Base-by-base conservation (phyloP, 1,140 invertebrate genomes). In the Nephotettix cincticeps region DNA sequence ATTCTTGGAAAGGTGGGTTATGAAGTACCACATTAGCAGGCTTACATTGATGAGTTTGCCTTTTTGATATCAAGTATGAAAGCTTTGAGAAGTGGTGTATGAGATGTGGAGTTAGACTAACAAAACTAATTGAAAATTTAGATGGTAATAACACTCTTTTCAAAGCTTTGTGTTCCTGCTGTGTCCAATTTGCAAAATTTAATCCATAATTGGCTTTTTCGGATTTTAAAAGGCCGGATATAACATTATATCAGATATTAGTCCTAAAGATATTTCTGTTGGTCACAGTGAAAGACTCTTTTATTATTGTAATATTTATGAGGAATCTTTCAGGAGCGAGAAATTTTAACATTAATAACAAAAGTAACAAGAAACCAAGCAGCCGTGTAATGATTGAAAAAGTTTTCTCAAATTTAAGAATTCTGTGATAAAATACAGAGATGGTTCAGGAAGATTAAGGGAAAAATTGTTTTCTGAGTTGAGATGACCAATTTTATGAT, bases 271-370 rank as follows among this genome's bases (percentile, higher is more conserved):
- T 78, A 90, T 97, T 68, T 93, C 90, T 0, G 91, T 95, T 77
- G 95, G 95, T 0, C 91, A 96, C 78, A 83, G 90, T 58, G 93
- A 96, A 95, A 95, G 78, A 97, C 93, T 0, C 78, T 97, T 1
- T 91, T 89, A 0, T 84, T 97, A 19, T 81, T 97, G 0, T 97
- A 94, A 94, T 91, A 93, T 77, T 86, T 97, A 1, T 93, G 68
- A 17, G n/a, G 69, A 21, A 63, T 71, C 17, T 65, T 65, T 11
- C 69, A 70, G 23, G 47, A 72, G 19, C 11, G 23, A 0, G 73
- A 68, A 17, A 76, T 72, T 0, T 27, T 45, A n/a, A 47, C 56
- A 17, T 73, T 78, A 40, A 71, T 75, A 56, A 30, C 61, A 0
- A 28, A n/a, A 23, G 11, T 75, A 71, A 72, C 64, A 65, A 54